Conservation (phyloP, 2,888 invertebrate genomes). For the Drosophila peninsularis region DNA sequence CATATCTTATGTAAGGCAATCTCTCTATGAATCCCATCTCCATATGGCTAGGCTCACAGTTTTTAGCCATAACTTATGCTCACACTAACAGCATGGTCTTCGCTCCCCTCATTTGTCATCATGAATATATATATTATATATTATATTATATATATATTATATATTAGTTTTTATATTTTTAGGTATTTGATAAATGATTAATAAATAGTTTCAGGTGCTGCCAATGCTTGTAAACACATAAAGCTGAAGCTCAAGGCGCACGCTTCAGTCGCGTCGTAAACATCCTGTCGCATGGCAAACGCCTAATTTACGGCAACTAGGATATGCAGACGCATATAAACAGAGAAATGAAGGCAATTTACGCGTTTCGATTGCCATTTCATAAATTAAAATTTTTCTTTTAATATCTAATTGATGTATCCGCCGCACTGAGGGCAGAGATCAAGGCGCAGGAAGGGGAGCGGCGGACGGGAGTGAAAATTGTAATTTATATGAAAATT, state of each 20-base stretch:
- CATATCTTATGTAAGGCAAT: neutral
- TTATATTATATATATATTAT: neutral
- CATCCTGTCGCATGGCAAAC: constrained; percentile 71
- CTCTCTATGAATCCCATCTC: too few species aligned
- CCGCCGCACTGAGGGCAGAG: constrained; percentile 51
- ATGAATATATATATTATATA: too few species aligned
- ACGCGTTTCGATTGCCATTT: constrained; percentile 52
- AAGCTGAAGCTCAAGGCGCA: neutral
- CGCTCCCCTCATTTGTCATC: too few species aligned
- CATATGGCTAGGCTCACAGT: too few species aligned
- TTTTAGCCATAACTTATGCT: too few species aligned
- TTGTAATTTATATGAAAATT: constrained; percentile 67
- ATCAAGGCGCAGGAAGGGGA: constrained; percentile 40
- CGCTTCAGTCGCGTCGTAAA: constrained; percentile 41
- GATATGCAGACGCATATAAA: constrained; percentile 42
- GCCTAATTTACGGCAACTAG: constrained; percentile 54
- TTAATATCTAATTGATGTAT: constrained; percentile 68
- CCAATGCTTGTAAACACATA: neutral
- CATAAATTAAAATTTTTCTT: constrained; percentile 61
- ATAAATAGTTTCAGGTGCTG: neutral
- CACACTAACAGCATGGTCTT: too few species aligned
- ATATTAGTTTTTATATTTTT: neutral
- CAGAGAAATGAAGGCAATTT: constrained; percentile 40
- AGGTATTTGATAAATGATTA: neutral
- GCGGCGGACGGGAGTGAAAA: constrained; percentile 4